Evolutionary conservation across 2,113 vertebrate species (phyloP).

Genomic region (Ginglymostoma cirratum): DNA sequence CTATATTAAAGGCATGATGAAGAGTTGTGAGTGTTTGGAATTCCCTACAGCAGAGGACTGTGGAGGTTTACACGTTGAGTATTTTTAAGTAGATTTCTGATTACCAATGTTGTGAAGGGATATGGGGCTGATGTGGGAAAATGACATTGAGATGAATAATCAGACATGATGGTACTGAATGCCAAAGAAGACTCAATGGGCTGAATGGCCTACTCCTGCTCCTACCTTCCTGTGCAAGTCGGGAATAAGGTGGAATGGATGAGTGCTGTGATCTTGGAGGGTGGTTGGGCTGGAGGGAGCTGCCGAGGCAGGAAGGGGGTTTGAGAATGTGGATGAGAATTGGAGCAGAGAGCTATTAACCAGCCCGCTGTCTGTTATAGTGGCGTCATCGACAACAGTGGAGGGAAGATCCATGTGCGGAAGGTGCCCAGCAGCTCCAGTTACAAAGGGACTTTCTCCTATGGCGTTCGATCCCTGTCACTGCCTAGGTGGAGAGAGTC

Average conservation of each 20-base stretch:
- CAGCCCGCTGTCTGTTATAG: slow-evolving; percentile 51
- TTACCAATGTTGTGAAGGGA: too few relatives aligned
- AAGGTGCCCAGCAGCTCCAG: slow-evolving; percentile 78
- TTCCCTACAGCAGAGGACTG: too few relatives aligned
- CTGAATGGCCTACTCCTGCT: too few relatives aligned
- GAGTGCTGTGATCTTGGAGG: neutral
- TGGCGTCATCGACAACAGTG: slow-evolving; percentile 76
- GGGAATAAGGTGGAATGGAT: too few relatives aligned
- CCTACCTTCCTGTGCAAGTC: neutral
- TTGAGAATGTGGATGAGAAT: neutral
- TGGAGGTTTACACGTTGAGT: too few relatives aligned
- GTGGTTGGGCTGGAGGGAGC: neutral
- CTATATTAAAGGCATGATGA: neutral
- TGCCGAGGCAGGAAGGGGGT: neutral
- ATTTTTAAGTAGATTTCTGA: too few relatives aligned
- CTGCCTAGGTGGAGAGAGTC: slow-evolving; percentile 90
- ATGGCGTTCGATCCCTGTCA: slow-evolving; percentile 76
- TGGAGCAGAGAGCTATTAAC: neutral
- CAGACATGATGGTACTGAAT: too few relatives aligned
- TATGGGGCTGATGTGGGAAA: too few relatives aligned
- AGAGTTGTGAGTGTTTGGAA: too few relatives aligned
- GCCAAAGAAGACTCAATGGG: too few relatives aligned
- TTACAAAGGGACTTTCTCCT: slow-evolving; percentile 81
- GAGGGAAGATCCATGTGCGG: slow-evolving; percentile 85
- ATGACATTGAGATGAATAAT: too few relatives aligned